These are phyloP conservation scores for Centropus unirufus DNA, from an alignment of 2,113 vertebrate genomes.

Conservation along the genomic window DNA sequence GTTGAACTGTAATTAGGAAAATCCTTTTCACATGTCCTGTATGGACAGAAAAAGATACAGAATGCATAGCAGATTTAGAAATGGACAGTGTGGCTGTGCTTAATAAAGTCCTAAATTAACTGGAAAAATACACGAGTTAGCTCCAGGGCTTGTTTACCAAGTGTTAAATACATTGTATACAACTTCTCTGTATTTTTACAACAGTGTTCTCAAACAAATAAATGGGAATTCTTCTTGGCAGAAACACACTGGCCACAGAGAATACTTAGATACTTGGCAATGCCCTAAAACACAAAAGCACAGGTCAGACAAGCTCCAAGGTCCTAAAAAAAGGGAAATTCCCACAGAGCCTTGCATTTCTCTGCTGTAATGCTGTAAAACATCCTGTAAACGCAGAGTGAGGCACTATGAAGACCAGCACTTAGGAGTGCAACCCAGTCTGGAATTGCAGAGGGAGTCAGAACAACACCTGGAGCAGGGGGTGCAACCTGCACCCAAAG, in stretches of 20 bases:
- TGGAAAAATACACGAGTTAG: not conserved
- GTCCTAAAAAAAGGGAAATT: not conserved
- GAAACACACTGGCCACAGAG: not conserved
- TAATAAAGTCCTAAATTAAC: not conserved
- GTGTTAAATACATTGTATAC: not conserved
- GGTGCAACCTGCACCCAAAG: not conserved
- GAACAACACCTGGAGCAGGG: not conserved
- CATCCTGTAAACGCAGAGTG: not conserved
- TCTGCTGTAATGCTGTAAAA: not conserved
- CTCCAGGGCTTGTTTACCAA: not conserved
- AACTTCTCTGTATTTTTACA: not conserved
- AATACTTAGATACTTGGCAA: not conserved
- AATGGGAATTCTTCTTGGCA: not conserved
- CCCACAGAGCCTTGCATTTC: not conserved
- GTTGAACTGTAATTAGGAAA: slow-evolving; percentile 52
- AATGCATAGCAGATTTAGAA: not conserved
- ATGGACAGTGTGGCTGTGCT: not conserved
- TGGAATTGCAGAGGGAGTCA: not conserved
- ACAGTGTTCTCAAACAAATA: not conserved
- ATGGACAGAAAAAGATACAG: not conserved
- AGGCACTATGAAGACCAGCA: not conserved
- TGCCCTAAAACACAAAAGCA: not conserved
- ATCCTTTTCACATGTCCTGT: not conserved
- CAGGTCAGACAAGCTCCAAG: not conserved
- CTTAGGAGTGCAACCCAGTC: not conserved